Conservation (phyloP, 2,797 vertebrate genomes). For the Momotus momota region DNA sequence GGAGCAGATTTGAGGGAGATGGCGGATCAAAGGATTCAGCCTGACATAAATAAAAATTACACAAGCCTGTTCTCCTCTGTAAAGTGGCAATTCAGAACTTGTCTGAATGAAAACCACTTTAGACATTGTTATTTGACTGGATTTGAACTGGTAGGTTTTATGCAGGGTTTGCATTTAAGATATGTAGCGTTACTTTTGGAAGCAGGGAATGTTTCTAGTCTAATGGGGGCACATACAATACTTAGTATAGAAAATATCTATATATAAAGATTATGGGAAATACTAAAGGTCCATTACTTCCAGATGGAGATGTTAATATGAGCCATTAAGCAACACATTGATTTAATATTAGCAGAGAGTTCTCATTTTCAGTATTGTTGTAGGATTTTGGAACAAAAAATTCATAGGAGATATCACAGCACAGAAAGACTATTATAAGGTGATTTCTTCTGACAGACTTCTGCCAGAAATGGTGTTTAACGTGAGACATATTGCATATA, state of each 20-base stretch:
- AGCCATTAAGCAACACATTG: not conserved
- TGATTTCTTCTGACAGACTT: not conserved
- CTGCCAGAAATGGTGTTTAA: not conserved
- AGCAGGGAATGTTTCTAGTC: not conserved
- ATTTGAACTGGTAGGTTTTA: not conserved
- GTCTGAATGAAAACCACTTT: not conserved
- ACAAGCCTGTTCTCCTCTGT: not conserved
- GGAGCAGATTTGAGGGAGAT: not conserved
- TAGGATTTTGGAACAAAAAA: not conserved
- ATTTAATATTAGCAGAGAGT: not conserved
- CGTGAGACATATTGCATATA: not conserved
- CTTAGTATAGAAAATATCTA: not conserved
- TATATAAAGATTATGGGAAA: not conserved
- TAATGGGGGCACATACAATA: not conserved
- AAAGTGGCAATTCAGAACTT: not conserved
- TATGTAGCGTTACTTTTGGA: not conserved
- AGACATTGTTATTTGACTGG: not conserved
- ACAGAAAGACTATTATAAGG: not conserved
- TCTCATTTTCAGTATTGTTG: not conserved
- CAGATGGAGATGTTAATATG: not conserved
- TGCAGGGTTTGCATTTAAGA: not conserved
- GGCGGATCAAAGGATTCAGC: not conserved
- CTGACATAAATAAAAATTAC: not conserved
- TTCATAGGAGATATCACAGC: not conserved
- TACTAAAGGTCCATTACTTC: not conserved